These are phyloP conservation scores for Anoncus sp. DNA, from an alignment of 2,888 invertebrate species.

Conservation along the genomic window DNA sequence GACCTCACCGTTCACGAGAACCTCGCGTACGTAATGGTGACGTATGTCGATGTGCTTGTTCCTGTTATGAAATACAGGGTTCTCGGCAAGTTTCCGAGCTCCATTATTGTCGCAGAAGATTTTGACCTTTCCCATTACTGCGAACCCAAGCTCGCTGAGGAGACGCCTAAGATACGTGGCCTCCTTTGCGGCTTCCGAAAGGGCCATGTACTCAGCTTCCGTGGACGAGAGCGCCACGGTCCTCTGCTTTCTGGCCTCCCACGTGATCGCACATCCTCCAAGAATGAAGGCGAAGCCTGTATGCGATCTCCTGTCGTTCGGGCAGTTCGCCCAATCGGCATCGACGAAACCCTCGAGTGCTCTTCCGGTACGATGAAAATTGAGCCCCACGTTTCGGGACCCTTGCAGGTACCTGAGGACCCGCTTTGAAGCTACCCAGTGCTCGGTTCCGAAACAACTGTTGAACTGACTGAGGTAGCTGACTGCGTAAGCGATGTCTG, in stretches of 20 bases:
- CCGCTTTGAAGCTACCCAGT: slow-evolving; percentile 48
- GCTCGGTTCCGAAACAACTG: slow-evolving; percentile 11
- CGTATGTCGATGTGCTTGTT: neutral
- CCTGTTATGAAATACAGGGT: neutral
- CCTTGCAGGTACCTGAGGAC: slow-evolving; percentile 30
- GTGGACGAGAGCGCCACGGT: too few species aligned
- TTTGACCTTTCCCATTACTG: neutral
- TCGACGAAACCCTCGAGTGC: slow-evolving; percentile 25
- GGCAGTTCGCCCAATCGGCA: slow-evolving; percentile 47
- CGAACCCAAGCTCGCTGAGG: neutral
- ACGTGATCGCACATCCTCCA: slow-evolving; percentile 8
- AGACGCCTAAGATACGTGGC: neutral
- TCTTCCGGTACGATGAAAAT: slow-evolving; percentile 15
- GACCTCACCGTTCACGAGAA: too few species aligned
- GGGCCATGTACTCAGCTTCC: too few species aligned
- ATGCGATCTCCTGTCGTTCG: slow-evolving; percentile 13
- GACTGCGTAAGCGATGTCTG: slow-evolving; percentile 40
- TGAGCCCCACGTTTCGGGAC: neutral
- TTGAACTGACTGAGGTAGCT: slow-evolving; percentile 49
- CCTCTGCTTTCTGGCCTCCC: slow-evolving; percentile 20
- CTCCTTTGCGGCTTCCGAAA: too few species aligned
- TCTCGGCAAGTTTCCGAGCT: neutral
- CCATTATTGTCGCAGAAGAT: neutral
- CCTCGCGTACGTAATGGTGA: neutral
- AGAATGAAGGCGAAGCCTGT: slow-evolving; percentile 30